These are phyloP conservation scores for Nephrotoma flavescens DNA, from an alignment of 2,888 invertebrate genomes.

Conservation along the genomic window DNA sequence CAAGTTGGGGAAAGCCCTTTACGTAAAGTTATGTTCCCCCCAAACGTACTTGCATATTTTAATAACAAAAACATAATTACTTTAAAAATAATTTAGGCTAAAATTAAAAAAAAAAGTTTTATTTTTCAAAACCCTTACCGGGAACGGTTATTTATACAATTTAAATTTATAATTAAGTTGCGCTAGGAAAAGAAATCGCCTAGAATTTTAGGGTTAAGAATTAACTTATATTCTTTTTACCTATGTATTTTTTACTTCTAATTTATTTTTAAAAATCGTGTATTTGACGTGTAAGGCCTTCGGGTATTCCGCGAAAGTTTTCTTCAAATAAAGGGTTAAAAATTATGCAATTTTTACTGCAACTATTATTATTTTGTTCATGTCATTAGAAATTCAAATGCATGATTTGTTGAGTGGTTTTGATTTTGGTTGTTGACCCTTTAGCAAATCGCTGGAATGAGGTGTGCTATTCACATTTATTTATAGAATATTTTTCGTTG, in stretches of 20 bases:
- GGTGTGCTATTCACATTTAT: too few species aligned
- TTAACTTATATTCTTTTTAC: not conserved
- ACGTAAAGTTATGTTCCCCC: not conserved
- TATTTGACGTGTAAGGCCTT: not conserved
- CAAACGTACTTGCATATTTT: not conserved
- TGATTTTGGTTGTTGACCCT: not conserved
- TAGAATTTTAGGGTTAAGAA: not conserved
- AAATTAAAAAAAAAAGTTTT: not conserved
- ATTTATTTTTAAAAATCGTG: not conserved
- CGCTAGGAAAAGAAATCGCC: not conserved
- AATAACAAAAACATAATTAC: not conserved
- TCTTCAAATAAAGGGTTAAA: not conserved
- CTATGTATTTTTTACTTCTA: not conserved
- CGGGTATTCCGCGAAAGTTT: not conserved
- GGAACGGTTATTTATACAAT: not conserved
- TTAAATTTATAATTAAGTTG: not conserved
- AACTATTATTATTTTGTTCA: not conserved
- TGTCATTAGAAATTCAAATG: not conserved
- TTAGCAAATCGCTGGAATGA: too few species aligned
- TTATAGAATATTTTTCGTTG: not conserved
- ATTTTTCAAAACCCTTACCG: not conserved
- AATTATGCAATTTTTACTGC: not conserved
- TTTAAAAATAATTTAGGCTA: not conserved
- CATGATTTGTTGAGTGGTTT: not conserved
- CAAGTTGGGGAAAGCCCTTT: not conserved